phyloP scores from a whole-genome alignment of 1,140 invertebrate species.

The Microplitis mediator region DNA sequence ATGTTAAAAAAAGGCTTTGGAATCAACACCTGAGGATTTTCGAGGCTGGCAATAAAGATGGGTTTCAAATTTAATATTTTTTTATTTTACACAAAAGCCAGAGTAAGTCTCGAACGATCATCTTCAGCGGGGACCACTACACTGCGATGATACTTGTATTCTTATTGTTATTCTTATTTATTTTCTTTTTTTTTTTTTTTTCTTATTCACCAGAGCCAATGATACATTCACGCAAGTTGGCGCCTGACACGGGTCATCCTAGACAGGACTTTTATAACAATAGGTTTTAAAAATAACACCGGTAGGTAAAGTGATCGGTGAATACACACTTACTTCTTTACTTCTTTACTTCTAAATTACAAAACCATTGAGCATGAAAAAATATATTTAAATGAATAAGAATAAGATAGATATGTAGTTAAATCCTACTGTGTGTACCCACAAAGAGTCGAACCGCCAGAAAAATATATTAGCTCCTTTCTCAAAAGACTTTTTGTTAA shows the following conservation, averaged over 20 bases:
- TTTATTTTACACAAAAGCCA: neutral
- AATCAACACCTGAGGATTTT: slow-evolving; percentile 21
- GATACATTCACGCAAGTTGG: slow-evolving; percentile 28
- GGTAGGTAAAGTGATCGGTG: slow-evolving; percentile 12
- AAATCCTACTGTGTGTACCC: neutral
- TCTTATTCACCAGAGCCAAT: neutral
- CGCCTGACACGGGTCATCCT: slow-evolving; percentile 23
- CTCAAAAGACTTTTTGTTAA: neutral
- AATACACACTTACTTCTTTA: too few species aligned
- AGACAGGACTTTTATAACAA: neutral
- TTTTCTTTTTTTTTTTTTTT: slow-evolving; percentile 26
- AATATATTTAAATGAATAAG: too few species aligned
- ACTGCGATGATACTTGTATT: slow-evolving; percentile 25
- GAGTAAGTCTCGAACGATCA: neutral
- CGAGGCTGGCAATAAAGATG: slow-evolving; percentile 6
- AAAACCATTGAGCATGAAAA: too few species aligned
- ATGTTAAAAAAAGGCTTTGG: neutral
- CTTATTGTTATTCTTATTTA: slow-evolving; percentile 15
- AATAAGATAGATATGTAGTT: too few species aligned
- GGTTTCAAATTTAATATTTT: neutral
- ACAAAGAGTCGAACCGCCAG: neutral
- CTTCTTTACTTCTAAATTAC: too few species aligned
- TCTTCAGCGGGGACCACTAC: neutral
- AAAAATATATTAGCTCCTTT: neutral
- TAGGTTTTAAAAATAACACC: slow-evolving; percentile 16